A percentile compares a stretch with the other conserved stretches of the same genome.
These are phyloP conservation scores for Latheticus oryzae DNA, from an alignment of 2,888 invertebrate genomes.

Conservation along the genomic window DNA sequence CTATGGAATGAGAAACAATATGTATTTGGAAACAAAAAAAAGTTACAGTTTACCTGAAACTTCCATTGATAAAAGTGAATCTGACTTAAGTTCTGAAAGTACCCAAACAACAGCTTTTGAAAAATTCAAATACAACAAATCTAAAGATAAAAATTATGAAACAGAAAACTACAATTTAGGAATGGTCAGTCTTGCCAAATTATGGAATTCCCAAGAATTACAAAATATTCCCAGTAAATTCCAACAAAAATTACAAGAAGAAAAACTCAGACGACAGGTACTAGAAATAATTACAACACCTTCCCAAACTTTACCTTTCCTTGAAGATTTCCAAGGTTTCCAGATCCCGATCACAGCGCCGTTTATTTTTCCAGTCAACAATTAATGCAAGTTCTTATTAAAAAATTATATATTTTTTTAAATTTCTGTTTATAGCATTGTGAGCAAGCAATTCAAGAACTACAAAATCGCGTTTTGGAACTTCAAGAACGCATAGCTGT, in stretches of 20 bases:
- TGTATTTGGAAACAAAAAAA: slow-evolving; percentile 43
- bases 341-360: slow-evolving; percentile 1
- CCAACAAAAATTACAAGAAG: slow-evolving; percentile 75
- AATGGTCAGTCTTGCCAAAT: slow-evolving; percentile 71
- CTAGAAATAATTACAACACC: neutral
- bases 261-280: slow-evolving; percentile 81
- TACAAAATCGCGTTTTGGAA: slow-evolving; percentile 79
- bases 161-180: slow-evolving; percentile 49
- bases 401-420: slow-evolving; percentile 5
- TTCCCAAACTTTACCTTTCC: neutral
- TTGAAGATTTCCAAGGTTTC: neutral
- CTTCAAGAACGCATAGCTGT: slow-evolving; percentile 84
- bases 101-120: slow-evolving; percentile 54
- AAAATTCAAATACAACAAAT: slow-evolving; percentile 19
- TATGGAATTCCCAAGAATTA: slow-evolving; percentile 69
- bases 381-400: slow-evolving; percentile 18
- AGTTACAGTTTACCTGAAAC: neutral
- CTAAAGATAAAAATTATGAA: slow-evolving; percentile 3
- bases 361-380: neutral
- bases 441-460: slow-evolving; percentile 79
- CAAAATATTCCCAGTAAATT: slow-evolving; percentile 46
- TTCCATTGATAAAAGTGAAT: slow-evolving; percentile 5
- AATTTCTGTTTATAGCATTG: slow-evolving; percentile 71
- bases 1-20: slow-evolving; percentile 56
- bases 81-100: slow-evolving; percentile 53